A percentile compares a stretch with the other conserved stretches of the same genome.
Conservation (phyloP, 2,888 invertebrate genomes). For the Tenthredo scrophulariae region DNA sequence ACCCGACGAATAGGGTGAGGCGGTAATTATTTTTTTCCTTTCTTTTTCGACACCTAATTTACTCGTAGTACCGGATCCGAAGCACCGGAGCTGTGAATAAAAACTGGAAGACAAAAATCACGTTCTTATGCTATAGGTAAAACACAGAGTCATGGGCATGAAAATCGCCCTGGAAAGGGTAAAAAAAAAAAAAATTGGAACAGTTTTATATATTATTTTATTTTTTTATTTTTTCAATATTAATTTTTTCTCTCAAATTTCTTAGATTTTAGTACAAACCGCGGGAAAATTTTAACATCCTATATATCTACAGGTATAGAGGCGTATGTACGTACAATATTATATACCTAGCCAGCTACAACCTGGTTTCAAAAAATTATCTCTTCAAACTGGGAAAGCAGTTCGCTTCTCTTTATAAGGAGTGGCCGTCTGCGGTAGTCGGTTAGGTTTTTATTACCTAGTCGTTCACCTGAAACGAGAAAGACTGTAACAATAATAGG, state of each 20-base stretch:
- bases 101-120: background rate
- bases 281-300: background rate
- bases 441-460: slow-evolving; percentile 18
- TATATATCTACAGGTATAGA: background rate
- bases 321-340: background rate
- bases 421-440: background rate
- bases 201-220: no score
- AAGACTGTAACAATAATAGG: slow-evolving; percentile 18
- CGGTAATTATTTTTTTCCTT: background rate
- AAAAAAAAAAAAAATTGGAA: background rate
- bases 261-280: background rate
- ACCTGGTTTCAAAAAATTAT: slow-evolving; percentile 8
- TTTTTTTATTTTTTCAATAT: no score
- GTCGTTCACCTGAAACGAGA: slow-evolving; percentile 30
- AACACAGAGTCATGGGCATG: background rate
- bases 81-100: background rate
- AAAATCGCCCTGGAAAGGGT: background rate
- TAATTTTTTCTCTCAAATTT: background rate
- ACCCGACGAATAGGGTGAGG: background rate
- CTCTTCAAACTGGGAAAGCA: slow-evolving; percentile 2
- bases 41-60: background rate
- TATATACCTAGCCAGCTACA: background rate
- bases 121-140: background rate
- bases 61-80: background rate
- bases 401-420: background rate